Evolutionary conservation across 2,113 vertebrate genomes (phyloP).

Genomic region (Argyrosomus japonicus): DNA sequence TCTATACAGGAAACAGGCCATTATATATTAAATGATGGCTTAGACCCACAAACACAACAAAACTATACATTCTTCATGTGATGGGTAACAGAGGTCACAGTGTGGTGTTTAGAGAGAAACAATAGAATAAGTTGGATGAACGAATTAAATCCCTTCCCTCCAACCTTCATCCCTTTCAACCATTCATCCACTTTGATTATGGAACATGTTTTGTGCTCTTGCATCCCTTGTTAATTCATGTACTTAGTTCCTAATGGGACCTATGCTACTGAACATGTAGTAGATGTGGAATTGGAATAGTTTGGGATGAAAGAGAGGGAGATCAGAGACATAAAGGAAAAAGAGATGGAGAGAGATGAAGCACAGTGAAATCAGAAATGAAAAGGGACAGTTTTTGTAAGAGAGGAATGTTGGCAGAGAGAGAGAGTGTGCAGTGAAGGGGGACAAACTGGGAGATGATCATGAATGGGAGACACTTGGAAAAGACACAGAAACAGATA

Average conservation of each 20-base stretch:
- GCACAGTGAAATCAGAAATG: conserved; percentile 27
- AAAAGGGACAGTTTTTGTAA: neutral
- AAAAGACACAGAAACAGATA: conserved; percentile 21
- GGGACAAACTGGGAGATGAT: conserved; percentile 41
- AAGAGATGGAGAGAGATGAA: neutral
- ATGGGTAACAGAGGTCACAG: neutral
- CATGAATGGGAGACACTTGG: neutral
- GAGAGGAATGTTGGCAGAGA: conserved; percentile 6
- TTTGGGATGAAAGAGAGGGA: conserved; percentile 11
- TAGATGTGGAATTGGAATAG: conserved; percentile 57
- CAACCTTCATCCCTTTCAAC: neutral
- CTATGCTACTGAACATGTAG: conserved; percentile 57
- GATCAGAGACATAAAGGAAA: neutral
- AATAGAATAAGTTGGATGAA: conserved; percentile 21
- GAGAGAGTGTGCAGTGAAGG: conserved; percentile 23
- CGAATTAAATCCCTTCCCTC: neutral
- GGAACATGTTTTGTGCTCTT: conserved; percentile 13
- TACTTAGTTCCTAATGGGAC: conserved; percentile 47
- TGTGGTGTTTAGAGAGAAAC: conserved; percentile 5
- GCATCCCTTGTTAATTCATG: conserved; percentile 24
- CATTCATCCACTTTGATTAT: conserved; percentile 2
- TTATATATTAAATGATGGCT: neutral
- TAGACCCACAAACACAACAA: neutral
- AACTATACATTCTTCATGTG: neutral
- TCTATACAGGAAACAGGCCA: neutral